Conservation (phyloP, 2,113 vertebrate genomes). For the Cinclus cinclus region DNA sequence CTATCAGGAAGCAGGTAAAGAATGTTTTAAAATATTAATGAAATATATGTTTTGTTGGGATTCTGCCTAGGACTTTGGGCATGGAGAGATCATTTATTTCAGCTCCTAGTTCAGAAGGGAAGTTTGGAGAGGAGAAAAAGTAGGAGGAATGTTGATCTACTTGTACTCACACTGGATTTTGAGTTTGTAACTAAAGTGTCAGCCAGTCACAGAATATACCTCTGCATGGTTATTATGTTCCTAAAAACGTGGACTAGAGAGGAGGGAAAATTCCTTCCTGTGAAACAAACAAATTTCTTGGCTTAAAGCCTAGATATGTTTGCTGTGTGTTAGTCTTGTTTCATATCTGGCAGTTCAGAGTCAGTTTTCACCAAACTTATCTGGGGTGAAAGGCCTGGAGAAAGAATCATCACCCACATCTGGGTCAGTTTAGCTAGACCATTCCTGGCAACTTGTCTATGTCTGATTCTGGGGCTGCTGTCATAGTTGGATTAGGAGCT, state of each 20-base stretch:
- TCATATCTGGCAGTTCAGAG: not conserved
- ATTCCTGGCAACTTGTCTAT: not conserved
- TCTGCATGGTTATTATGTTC: not conserved
- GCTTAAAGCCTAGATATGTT: not conserved
- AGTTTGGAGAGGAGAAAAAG: not conserved
- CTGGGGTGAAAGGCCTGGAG: not conserved
- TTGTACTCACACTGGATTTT: not conserved
- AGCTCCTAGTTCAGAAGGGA: not conserved
- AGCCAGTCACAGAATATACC: not conserved
- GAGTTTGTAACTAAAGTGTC: not conserved
- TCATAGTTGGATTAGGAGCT: not conserved
- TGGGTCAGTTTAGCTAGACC: not conserved
- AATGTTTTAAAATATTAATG: not conserved
- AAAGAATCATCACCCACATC: not conserved
- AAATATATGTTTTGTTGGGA: not conserved
- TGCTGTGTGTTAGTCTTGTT: not conserved
- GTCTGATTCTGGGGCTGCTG: not conserved
- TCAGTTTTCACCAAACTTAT: not conserved
- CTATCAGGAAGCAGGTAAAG: conserved; percentile 91
- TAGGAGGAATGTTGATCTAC: not conserved
- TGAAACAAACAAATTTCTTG: not conserved
- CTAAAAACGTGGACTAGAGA: not conserved
- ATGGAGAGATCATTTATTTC: not conserved
- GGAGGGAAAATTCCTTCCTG: not conserved
- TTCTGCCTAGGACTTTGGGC: not conserved